Evolutionary conservation across 1,140 invertebrate species (phyloP).

Genomic region (Marisa cornuarietis): DNA sequence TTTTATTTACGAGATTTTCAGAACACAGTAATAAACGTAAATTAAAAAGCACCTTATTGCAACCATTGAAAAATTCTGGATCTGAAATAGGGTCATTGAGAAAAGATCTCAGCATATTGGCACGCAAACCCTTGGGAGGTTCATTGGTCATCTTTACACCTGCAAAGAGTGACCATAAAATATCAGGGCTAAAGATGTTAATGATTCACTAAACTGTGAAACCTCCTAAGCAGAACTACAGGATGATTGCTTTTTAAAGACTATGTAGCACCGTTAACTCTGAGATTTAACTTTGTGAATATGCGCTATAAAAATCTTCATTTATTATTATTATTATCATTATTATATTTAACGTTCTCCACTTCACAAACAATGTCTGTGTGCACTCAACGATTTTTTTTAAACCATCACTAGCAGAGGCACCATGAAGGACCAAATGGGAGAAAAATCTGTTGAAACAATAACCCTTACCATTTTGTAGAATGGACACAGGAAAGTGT

Average conservation of each 20-base stretch:
- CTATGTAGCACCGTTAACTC: neutral
- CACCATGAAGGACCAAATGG: no score
- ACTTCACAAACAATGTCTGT: neutral
- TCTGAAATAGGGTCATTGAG: constrained; percentile 67
- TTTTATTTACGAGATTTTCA: no score
- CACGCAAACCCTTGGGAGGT: constrained; percentile 64
- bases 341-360: no score
- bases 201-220: no score
- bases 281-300: neutral
- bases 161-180: constrained; percentile 27
- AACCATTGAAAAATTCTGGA: constrained; percentile 61
- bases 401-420: no score
- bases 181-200: no score
- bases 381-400: neutral
- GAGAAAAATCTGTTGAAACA: neutral
- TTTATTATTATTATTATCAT: no score
- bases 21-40: neutral
- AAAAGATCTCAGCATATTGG: constrained; percentile 64
- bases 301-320: no score
- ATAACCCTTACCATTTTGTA: constrained; percentile 63
- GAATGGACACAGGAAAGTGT: constrained; percentile 65
- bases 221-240: no score
- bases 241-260: no score
- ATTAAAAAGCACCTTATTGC: constrained; percentile 52
- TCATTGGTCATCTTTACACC: constrained; percentile 69